These are phyloP conservation scores for Temnothorax curvispinosus DNA, from an alignment of 1,140 invertebrate genomes.

Conservation along the genomic window DNA sequence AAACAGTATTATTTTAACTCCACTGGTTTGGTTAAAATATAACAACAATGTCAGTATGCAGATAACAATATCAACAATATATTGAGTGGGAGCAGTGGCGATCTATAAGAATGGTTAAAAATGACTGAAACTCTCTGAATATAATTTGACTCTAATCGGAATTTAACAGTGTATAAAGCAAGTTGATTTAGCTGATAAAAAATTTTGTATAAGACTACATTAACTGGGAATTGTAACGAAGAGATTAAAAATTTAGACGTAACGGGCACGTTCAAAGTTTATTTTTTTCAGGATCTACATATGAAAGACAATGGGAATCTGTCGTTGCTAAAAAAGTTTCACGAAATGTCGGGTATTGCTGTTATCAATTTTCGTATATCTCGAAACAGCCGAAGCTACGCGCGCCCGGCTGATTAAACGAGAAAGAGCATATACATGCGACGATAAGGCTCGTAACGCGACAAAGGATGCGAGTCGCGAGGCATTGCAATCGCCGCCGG, in stretches of 20 bases:
- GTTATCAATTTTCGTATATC: constrained; percentile 16
- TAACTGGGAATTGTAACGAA: neutral
- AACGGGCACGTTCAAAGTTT: neutral
- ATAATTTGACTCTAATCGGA: too few species aligned
- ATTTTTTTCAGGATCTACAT: neutral
- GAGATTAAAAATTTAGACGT: neutral
- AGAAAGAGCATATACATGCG: neutral
- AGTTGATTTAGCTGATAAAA: neutral
- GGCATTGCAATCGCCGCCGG: neutral
- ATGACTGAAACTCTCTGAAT: too few species aligned
- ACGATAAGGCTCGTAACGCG: neutral
- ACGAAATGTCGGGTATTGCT: neutral
- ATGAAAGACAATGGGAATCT: neutral
- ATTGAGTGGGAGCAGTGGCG: too few species aligned
- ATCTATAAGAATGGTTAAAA: neutral
- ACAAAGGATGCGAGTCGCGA: constrained; percentile 27
- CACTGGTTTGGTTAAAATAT: too few species aligned
- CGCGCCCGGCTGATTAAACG: neutral
- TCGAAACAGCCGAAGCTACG: neutral
- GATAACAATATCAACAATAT: too few species aligned
- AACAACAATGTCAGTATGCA: too few species aligned
- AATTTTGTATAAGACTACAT: neutral
- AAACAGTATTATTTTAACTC: too few species aligned
- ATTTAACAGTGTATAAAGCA: too few species aligned
- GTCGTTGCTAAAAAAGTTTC: neutral